Evolutionary conservation across 37 sponge, comb jelly and placozoan species (phyloP), one percentile per base, ranked within the genome.

Genomic region (Dysidea cf. avara): DNA sequence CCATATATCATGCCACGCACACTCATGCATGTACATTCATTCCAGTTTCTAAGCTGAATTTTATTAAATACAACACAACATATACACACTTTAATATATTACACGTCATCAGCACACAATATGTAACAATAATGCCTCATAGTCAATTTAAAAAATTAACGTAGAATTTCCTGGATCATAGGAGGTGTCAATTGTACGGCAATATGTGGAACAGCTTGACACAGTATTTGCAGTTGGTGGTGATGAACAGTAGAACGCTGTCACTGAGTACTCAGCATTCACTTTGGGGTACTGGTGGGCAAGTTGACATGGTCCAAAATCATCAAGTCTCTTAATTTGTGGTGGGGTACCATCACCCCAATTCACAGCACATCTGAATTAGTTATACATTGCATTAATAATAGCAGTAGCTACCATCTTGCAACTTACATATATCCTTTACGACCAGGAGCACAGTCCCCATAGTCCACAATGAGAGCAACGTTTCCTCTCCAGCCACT

Each of bases 391-490:
- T 2, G 55, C 3, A 7, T 56, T 38, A n/a, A 57, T 31, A 29
- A 12, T 18, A 6, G 7, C 16, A 7, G 28, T 43, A 43, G 14
- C 32, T 52, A 49, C 3, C 12, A 18, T 5, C 5, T 29, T 12
- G 17, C 26, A 14, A 30, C 76, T 66, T 52, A 77, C 77, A 53
- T 31, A 55, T 53, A 77, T 37, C 67, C 67, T 29, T 55, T n/a
- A 37, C 64, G 66, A 55, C 20, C 38, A 1, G 35, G 7, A 11
- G 77, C 64, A 66, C 77, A 77, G 31, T 1, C 2, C 3, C 77
- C 77, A 65, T 66, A 77, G 18, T 77, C 67, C 12, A 77, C 57
- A 5, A 77, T 77, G 53, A 77, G 39, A 21, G 77, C 77, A 50
- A 30, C 77, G 33, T 77, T 77, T 2, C 77, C 77, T 33, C 77